Evolutionary conservation across 2,888 invertebrate species (phyloP).

Genomic region (Azorinus chamasolen): DNA sequence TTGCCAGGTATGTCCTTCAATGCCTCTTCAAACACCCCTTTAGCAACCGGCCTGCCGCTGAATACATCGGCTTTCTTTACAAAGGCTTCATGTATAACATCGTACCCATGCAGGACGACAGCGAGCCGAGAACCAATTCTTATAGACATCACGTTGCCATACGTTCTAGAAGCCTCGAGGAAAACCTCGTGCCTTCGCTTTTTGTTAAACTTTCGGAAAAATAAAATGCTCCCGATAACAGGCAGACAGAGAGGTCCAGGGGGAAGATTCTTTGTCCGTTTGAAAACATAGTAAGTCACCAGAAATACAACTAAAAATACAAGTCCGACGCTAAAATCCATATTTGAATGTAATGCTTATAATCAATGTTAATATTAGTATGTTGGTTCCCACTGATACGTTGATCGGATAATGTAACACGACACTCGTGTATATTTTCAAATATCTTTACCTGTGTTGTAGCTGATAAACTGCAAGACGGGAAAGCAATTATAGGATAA

Average conservation of each 20-base stretch:
- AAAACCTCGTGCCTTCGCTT: constrained; percentile 23
- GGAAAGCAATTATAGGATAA: too few relatives aligned
- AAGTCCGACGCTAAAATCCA: neutral
- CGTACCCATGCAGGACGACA: constrained; percentile 51
- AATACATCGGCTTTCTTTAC: constrained; percentile 48
- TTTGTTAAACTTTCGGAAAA: constrained; percentile 13
- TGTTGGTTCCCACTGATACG: too few relatives aligned
- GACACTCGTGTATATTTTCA: too few relatives aligned
- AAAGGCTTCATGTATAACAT: constrained; percentile 51
- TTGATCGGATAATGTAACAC: too few relatives aligned
- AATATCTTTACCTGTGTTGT: too few relatives aligned
- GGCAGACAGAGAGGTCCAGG: constrained; percentile 50
- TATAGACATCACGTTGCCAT: constrained; percentile 56
- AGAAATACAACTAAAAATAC: constrained; percentile 11
- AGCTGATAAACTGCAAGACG: too few relatives aligned
- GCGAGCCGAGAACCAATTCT: constrained; percentile 34
- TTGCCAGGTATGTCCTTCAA: too few relatives aligned
- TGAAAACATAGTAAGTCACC: constrained; percentile 11
- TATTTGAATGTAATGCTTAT: too few relatives aligned
- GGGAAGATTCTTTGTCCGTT: constrained; percentile 27
- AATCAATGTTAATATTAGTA: too few relatives aligned
- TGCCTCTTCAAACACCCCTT: too few relatives aligned
- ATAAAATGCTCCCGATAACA: constrained; percentile 8
- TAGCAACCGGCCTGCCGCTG: constrained; percentile 34
- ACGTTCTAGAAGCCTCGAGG: constrained; percentile 19